A percentile compares a stretch with the other conserved stretches of the same genome.
Conservation (phyloP, 2,113 vertebrate genomes). For the Tyrannus savana region DNA sequence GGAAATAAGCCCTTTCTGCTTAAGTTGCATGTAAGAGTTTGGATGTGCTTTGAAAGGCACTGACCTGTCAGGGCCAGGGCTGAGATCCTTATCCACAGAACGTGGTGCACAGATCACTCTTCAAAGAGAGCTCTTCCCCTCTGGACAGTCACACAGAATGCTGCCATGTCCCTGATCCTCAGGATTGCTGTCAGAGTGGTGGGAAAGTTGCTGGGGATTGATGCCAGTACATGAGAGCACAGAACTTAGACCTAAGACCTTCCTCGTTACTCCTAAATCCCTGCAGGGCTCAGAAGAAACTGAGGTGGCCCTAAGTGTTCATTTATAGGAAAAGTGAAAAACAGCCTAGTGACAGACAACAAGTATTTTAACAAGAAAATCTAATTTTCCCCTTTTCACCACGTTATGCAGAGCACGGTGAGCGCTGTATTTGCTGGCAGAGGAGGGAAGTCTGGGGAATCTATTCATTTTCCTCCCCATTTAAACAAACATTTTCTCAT, state of each 20-base stretch:
- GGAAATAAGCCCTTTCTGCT: neutral
- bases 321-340: neutral
- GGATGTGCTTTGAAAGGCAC: neutral
- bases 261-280: neutral
- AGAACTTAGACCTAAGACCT: neutral
- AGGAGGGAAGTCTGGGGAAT: slow-evolving; percentile 37
- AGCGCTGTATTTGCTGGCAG: slow-evolving; percentile 9
- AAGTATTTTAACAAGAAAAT: neutral
- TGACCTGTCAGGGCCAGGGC: neutral
- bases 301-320: neutral
- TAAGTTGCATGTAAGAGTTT: neutral
- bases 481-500: slow-evolving; percentile 58
- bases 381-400: neutral
- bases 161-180: neutral
- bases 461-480: slow-evolving; percentile 45
- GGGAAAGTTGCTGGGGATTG: neutral
- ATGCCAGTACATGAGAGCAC: neutral
- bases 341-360: neutral
- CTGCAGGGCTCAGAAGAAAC: neutral
- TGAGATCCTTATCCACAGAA: neutral
- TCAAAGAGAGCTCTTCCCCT: neutral
- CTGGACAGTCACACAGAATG: neutral
- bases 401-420: neutral
- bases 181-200: neutral
- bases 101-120: rapidly evolving